These are phyloP conservation scores for Hyposoter didymator DNA, from an alignment of 2,888 invertebrate genomes.

Conservation along the genomic window DNA sequence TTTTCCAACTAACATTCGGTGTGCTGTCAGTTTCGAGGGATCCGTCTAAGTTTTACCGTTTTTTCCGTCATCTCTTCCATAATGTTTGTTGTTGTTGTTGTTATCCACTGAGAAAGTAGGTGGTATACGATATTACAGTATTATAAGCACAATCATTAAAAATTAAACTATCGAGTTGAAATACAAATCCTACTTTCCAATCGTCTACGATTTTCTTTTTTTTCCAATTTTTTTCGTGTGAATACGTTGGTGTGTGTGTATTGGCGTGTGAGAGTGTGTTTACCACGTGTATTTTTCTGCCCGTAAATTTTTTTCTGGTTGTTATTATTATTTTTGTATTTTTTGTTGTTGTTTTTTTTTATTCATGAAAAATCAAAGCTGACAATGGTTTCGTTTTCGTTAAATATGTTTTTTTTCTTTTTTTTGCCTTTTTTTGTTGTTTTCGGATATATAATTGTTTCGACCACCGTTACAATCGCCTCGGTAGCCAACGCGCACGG, in stretches of 20 bases:
- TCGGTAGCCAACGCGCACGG: slow-evolving; percentile 80
- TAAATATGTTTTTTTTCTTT: slow-evolving; percentile 72
- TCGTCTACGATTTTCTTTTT: slow-evolving; percentile 79
- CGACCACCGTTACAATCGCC: slow-evolving; percentile 82
- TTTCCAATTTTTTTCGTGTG: slow-evolving; percentile 69
- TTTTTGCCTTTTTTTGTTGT: slow-evolving; percentile 73
- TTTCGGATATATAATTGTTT: slow-evolving; percentile 76
- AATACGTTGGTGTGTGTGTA: slow-evolving; percentile 67
- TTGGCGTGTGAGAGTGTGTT: slow-evolving; percentile 71
- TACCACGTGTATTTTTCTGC: slow-evolving; percentile 69
- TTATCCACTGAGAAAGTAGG: slow-evolving; percentile 82
- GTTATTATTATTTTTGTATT: too few species aligned
- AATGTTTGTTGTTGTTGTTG: slow-evolving; percentile 54
- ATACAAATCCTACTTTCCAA: slow-evolving; percentile 84
- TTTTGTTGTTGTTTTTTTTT: slow-evolving; percentile 72
- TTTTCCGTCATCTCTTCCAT: slow-evolving; percentile 67
- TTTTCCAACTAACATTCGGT: slow-evolving; percentile 81
- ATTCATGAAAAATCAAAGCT: slow-evolving; percentile 81
- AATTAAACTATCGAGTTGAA: slow-evolving; percentile 83
- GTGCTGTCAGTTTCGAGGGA: slow-evolving; percentile 79
- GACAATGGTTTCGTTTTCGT: slow-evolving; percentile 74
- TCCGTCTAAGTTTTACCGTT: slow-evolving; percentile 62
- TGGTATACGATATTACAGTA: slow-evolving; percentile 81
- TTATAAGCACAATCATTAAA: slow-evolving; percentile 83
- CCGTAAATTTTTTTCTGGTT: slow-evolving; percentile 61